These are phyloP conservation scores for Neolamprologus sp. DNA, from an alignment of 2,113 vertebrate genomes.

Conservation along the genomic window DNA sequence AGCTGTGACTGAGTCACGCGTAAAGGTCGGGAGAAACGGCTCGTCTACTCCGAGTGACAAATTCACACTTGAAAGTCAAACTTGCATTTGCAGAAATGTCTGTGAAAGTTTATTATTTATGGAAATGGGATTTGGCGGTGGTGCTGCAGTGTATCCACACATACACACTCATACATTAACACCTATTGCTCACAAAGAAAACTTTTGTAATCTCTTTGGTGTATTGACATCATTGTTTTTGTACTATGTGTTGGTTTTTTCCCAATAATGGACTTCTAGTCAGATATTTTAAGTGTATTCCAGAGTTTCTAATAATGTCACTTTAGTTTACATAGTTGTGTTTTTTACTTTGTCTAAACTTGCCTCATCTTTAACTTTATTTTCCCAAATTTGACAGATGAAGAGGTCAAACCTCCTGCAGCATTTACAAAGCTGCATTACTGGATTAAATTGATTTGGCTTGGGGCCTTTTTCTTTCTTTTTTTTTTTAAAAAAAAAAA, in stretches of 20 bases:
- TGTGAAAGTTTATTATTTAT: slow-evolving; percentile 38
- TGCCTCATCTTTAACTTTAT: background rate
- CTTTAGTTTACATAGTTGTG: background rate
- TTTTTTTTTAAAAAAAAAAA: background rate
- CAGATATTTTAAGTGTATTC: background rate
- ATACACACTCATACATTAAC: background rate
- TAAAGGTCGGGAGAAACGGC: slow-evolving; percentile 29
- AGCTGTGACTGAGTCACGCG: slow-evolving; percentile 35
- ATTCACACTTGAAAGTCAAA: slow-evolving; percentile 55
- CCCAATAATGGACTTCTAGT: background rate
- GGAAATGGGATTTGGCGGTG: slow-evolving; percentile 4
- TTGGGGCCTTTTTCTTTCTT: background rate
- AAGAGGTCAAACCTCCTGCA: background rate
- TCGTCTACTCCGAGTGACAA: slow-evolving; percentile 37
- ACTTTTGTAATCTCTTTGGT: background rate
- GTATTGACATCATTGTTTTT: background rate
- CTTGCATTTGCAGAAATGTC: slow-evolving; percentile 21
- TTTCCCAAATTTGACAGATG: background rate
- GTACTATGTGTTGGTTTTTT: background rate
- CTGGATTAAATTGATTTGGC: background rate
- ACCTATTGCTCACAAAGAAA: background rate
- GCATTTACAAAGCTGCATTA: background rate
- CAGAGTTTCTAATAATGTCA: background rate
- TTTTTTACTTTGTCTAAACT: background rate
- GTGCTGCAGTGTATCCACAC: background rate